Evolutionary conservation across 2,797 vertebrate genomes (phyloP), one percentile per base, ranked within the genome.

Genomic region (Pelobates cultripes): DNA sequence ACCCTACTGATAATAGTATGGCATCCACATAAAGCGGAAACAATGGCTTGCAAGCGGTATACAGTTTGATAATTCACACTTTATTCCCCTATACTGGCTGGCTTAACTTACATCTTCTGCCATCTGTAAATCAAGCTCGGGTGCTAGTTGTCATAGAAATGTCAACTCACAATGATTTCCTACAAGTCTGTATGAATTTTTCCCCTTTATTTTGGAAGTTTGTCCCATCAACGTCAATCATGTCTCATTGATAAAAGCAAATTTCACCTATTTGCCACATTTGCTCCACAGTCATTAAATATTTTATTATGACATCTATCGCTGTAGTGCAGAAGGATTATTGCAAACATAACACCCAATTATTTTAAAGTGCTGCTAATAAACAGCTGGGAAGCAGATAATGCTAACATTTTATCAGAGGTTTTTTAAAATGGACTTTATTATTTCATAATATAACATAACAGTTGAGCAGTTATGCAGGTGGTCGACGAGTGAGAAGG

Each of bases 231-330:
- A 68, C 66, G 5, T 68, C 41, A 68, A 13, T 12, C 7, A 15
- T 42, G 41, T 68, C 66, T 68, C 42, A 43, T 43, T 68, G 66
- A 68, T 68, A 68, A 68, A 43, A 68, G 41, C 3, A 68, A 42
- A 43, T 42, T 68, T 68, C 66, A 42, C 13, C 12, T 68, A 68
- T 43, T 42, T 68, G 41, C 66, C 41, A 42, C 42, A 12, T 68
- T 68, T 43, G 14, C 66, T 43, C 12, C 66, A 68, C n/a, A 43
- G 43, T 68, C 42, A 12, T 40, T n/a, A 64, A 64, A 64, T 64
- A 5, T 64, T 64, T 28, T 40, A 64, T 64, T 17, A 10, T 64
- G 61, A 64, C 61, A 64, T 40, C n/a, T n/a, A 64, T 64, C 61
- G 3, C 10, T 7, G 7, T 40, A 40, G 6, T 64, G 6, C 14